Base-by-base conservation (phyloP, 2,113 vertebrate genomes). In the Raphicerus campestris region DNA sequence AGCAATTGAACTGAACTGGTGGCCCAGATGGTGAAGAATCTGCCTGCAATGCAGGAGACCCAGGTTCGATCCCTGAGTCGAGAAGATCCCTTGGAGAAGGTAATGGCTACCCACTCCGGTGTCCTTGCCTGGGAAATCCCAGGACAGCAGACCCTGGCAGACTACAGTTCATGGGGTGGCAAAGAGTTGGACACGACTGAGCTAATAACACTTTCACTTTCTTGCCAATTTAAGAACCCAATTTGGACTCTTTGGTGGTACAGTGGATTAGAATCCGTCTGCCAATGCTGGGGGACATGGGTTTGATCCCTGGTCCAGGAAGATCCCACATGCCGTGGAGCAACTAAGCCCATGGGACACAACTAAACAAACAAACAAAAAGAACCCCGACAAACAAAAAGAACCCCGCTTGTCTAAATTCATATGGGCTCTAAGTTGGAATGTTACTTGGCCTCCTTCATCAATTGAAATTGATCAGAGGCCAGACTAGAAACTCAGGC, bases 271-370 rank as follows among this genome's bases (percentile, higher is more conserved):
- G 66, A 39, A 73, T 73, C 66, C 10, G 5, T 35, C 66, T 35
- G 66, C 24, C 66, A 73, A 11, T 24, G 35, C 19, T 0, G n/a
- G n/a, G 66, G 19, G 5, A 70, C n/a, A 70, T 0, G 0, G n/a
- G 19, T 73, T 39, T 0, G 2, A 73, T 39, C 35, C 19, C 66
- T 73, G 66, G n/a, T 73, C 66, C 1, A 1, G 66, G 19, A 70
- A 70, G 66, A 70, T 39, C n/a, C n/a, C 19, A 70, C n/a, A 70
- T 39, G 66, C 66, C 1, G 10, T 70, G 19, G 66, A 70, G n/a
- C 19, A 70, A 11, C 66, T 70, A 70, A 70, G 66, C n/a, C 66
- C 66, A 70, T 3, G 1, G 66, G n/a, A 20, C 20, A 39, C 66
- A 73, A 35, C n/a, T 70, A 70, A 73, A 39, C 35, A 73, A 70